Conservation (phyloP, 2,888 invertebrate genomes). For the Apomyelois bistriatella region DNA sequence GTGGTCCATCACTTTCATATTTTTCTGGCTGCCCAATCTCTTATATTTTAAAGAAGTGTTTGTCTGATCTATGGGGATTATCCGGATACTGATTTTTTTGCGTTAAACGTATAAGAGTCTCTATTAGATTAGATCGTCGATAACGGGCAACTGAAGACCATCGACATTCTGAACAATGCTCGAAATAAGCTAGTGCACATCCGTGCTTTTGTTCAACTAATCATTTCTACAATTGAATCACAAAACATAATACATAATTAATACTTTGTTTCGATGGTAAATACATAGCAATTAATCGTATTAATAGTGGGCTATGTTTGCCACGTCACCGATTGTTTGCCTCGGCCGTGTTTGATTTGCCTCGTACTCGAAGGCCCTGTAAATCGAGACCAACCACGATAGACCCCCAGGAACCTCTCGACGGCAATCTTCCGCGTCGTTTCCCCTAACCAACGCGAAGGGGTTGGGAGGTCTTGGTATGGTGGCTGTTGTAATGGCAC, state of each 20-base stretch:
- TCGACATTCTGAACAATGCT: not conserved
- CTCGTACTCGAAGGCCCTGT: constrained; percentile 41
- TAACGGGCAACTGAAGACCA: too few relatives aligned
- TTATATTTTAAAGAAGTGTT: too few relatives aligned
- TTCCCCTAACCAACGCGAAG: constrained; percentile 18
- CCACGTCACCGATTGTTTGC: constrained; percentile 53
- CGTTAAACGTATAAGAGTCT: too few relatives aligned
- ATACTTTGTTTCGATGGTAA: constrained; percentile 16
- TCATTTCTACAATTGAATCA: not conserved
- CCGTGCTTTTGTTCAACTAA: not conserved
- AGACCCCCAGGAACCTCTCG: constrained; percentile 28
- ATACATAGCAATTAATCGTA: constrained; percentile 57
- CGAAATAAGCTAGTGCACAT: not conserved
- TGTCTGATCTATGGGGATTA: too few relatives aligned
- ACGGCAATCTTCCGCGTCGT: constrained; percentile 17
- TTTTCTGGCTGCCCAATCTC: too few relatives aligned
- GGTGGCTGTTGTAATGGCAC: constrained; percentile 47
- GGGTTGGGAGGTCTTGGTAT: constrained; percentile 30
- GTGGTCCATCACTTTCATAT: too few relatives aligned
- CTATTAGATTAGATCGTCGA: too few relatives aligned
- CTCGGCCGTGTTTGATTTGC: constrained; percentile 48
- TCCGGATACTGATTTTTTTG: too few relatives aligned
- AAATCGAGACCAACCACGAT: constrained; percentile 35
- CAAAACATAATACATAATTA: not conserved
- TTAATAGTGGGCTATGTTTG: constrained; percentile 54